Evolutionary conservation across 2,113 vertebrate genomes (phyloP), one percentile per base, ranked within the genome.

Genomic region (Cololabis saira): DNA sequence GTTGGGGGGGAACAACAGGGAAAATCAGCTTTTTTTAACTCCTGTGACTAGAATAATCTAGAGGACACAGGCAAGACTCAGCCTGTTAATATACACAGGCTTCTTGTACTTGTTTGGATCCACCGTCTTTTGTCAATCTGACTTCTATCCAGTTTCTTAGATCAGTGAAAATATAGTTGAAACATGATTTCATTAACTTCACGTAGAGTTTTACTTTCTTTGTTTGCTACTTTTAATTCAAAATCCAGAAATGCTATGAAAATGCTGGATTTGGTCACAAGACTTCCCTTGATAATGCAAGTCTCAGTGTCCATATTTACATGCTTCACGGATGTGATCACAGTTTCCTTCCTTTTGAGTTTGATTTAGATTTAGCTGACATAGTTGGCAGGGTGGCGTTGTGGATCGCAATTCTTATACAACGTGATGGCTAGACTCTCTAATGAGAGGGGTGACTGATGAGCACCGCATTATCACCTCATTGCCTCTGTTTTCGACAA

Each of bases 1-100:
- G 2, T n/a, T 30, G 12, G 42, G 54, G 27, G 37, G n/a, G 19
- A 61, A 60, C 43, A 37, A 58, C 5, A 22, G 50, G 10, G 65
- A 42, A 45, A 11, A 37, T 37, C 33, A 1, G 10, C 47, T 43
- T 64, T 65, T 16, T 49, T 41, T 17, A 14, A 33, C 16, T 6
- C 4, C 1, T 22, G 7, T 4, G 53, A 24, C 75, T 84, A 59
- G 61, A 80, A 74, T 65, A 65, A 74, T 86, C 76, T 62, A 40
- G 21, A 58, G 71, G 69, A 70, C 24, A 12, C 43, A 48, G 40
- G 18, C 48, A 56, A 17, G 21, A 16, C 60, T 72, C 19, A 3
- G 12, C 11, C 30, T 61, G 69, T 76, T 49, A 54, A 68, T 74
- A 42, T 18, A 1, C 24, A 1, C 2, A 18, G n/a, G 9, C 0